A percentile compares a stretch with the other conserved stretches of the same genome.
Conservation (phyloP, 2,113 vertebrate genomes). For the Capreolus pygargus region DNA sequence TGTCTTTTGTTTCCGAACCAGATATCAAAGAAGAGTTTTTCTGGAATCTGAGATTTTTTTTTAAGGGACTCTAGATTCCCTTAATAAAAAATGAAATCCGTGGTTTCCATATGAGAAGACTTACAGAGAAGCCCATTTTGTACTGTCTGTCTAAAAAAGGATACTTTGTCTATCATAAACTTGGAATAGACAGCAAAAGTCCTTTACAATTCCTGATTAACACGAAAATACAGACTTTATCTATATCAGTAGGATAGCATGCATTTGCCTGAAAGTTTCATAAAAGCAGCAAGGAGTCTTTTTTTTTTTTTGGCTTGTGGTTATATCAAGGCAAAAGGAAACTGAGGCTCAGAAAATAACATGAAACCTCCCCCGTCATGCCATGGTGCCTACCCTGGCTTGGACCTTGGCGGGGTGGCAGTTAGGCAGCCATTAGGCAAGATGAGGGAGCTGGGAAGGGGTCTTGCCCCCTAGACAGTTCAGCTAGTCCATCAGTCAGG, state of each 20-base stretch:
- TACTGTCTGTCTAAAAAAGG: neutral
- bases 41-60: neutral
- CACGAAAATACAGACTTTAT: neutral
- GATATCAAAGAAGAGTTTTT: neutral
- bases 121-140: neutral
- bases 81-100: neutral
- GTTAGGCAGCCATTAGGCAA: too few species aligned
- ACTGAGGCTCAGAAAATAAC: neutral
- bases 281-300: neutral
- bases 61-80: neutral
- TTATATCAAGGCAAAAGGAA: neutral
- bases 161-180: neutral
- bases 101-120: neutral
- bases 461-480: too few species aligned
- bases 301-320: neutral
- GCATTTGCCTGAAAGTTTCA: neutral
- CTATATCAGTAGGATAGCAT: too few species aligned
- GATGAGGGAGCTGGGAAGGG: neutral
- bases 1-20: neutral
- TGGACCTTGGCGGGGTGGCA: fast-evolving
- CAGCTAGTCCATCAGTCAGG: fast-evolving
- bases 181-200: neutral
- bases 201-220: neutral
- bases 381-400: too few species aligned
- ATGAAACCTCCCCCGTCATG: fast-evolving